These are phyloP conservation scores for Hyles vespertilio DNA, from an alignment of 1,140 invertebrate species.

Conservation along the genomic window DNA sequence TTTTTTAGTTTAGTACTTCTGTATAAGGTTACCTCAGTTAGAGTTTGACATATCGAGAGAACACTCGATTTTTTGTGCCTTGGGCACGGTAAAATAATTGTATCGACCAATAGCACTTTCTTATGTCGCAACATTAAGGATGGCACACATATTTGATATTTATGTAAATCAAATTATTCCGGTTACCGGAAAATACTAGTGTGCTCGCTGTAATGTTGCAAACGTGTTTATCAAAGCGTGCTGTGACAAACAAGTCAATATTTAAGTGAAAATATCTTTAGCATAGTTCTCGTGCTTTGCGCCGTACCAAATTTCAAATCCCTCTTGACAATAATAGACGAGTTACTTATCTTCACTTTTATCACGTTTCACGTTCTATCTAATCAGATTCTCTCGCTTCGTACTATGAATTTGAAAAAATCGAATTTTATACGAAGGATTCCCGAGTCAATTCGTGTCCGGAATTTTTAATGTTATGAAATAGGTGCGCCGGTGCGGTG, in stretches of 20 bases:
- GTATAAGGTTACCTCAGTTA: slow-evolving; percentile 27
- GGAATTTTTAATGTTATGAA: slow-evolving; percentile 28
- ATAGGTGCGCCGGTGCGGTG: neutral
- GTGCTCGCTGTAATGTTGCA: neutral
- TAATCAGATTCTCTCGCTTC: slow-evolving; percentile 38
- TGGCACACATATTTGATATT: no score
- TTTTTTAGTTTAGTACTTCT: slow-evolving; percentile 21
- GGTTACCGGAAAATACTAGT: no score
- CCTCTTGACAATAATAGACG: slow-evolving; percentile 50
- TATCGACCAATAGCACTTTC: slow-evolving; percentile 26
- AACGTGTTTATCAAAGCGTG: slow-evolving; percentile 45
- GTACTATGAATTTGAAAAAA: slow-evolving; percentile 34
- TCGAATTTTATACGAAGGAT: slow-evolving; percentile 45
- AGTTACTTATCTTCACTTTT: slow-evolving; percentile 17
- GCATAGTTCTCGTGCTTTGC: slow-evolving; percentile 52
- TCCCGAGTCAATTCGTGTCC: slow-evolving; percentile 30
- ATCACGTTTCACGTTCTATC: slow-evolving; percentile 48
- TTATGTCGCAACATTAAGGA: slow-evolving; percentile 12
- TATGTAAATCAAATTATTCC: no score
- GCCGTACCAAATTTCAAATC: slow-evolving; percentile 45
- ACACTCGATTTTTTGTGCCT: slow-evolving; percentile 20
- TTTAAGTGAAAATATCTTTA: slow-evolving; percentile 47
- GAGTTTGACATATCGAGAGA: slow-evolving; percentile 28
- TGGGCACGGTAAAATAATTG: slow-evolving; percentile 11
- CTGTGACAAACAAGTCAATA: slow-evolving; percentile 69